Base-by-base conservation (phyloP, 2,797 vertebrate genomes). In the Gymnoscopelus microlampas region DNA sequence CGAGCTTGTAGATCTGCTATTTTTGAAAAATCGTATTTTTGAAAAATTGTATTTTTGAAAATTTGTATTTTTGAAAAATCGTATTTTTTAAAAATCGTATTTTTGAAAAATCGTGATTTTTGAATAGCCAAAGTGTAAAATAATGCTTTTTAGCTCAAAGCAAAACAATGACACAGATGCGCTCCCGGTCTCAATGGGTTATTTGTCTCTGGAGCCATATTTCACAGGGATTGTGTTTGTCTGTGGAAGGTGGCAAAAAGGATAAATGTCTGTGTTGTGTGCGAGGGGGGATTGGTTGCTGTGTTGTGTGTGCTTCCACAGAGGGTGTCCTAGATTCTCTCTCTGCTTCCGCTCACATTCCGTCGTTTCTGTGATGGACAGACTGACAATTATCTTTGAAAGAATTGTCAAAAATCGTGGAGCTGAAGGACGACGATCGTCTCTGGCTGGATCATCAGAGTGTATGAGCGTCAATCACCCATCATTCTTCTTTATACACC, bases 301-400 rank as follows among this genome's bases (percentile, higher is more conserved):
- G 19, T 29, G 26, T 3, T 2, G 26, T 3, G 26, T 66, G 70
- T 76, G 70, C 82, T 86, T 85, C 77, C 81, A 80, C 73, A 68
- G 24, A 71, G 84, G 74, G 66, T 89, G 90, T 74, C 85, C 85
- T 74, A 87, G 82, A 85, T 90, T 87, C 19, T 87, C 19, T 87
- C 69, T 29, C 57, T 32, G 15, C 55, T 73, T 73, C 67, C 11
- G 2, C 74, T 64, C 39, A 67, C 80, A 81, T n/a, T n/a, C n/a
- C n/a, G 82, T 76, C 77, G 72, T 82, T 84, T 77, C 68, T 85
- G 78, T 85, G 87, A 91, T 53, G 75, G 87, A 82, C 87, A 75
- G 70, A 73, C 60, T 84, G 80, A 87, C 81, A 82, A 86, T 89
- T 83, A 85, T 86, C 71, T 44, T 32, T 74, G 70, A 83, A 80